Evolutionary conservation across 2,797 vertebrate genomes (phyloP).

Genomic region (Eremophila alpestris): DNA sequence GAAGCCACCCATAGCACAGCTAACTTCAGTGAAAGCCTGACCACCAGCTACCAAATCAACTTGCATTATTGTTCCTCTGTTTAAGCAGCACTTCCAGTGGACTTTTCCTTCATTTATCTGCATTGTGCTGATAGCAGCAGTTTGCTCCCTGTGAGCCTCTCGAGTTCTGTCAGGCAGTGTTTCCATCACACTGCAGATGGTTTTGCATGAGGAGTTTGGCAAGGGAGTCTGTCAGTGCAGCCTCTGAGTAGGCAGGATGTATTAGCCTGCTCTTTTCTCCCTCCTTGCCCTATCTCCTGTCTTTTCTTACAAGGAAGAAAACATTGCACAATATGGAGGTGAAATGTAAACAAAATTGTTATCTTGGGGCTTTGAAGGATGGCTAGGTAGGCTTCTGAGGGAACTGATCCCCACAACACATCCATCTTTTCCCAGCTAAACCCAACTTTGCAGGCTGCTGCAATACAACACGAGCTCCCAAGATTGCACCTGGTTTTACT

Average conservation of each 20-base stretch:
- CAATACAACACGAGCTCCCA: fast-evolving
- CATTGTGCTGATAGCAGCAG: background rate
- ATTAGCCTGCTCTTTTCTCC: background rate
- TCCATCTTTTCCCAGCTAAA: background rate
- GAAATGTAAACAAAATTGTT: background rate
- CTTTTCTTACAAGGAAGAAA: background rate
- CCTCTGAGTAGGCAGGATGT: background rate
- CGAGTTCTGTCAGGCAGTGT: background rate
- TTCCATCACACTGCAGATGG: background rate
- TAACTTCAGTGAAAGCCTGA: background rate
- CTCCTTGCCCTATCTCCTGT: background rate
- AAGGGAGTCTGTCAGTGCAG: background rate
- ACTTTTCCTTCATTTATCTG: background rate
- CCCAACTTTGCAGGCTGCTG: background rate
- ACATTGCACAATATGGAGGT: background rate
- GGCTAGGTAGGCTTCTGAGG: background rate
- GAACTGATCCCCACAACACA: background rate
- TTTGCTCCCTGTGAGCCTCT: background rate
- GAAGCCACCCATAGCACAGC: background rate
- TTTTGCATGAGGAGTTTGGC: background rate
- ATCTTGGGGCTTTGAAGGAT: background rate
- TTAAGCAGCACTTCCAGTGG: background rate
- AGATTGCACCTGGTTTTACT: background rate
- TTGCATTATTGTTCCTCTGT: background rate
- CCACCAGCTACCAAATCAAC: background rate